phyloP scores from a whole-genome alignment of 2,797 vertebrate species.

The Chelonia mydas region DNA sequence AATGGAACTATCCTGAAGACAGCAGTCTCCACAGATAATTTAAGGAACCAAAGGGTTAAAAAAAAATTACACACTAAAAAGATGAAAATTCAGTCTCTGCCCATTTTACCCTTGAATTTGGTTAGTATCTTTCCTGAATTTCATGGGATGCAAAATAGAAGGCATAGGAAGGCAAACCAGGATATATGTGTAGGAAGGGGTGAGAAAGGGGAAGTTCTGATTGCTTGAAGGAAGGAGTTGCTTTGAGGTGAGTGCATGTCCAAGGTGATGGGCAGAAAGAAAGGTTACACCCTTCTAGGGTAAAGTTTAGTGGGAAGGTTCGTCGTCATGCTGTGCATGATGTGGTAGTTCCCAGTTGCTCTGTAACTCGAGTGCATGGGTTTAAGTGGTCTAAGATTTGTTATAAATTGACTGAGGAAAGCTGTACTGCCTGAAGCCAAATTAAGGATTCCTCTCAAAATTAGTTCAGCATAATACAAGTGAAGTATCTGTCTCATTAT shows the following conservation, averaged over 20 bases:
- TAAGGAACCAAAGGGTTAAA: neutral
- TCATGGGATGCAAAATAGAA: neutral
- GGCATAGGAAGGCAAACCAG: neutral
- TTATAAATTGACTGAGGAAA: neutral
- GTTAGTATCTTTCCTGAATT: neutral
- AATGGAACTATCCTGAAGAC: neutral
- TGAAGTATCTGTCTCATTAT: neutral
- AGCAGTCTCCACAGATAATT: neutral
- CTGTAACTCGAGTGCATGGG: neutral
- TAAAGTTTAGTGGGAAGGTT: neutral
- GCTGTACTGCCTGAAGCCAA: neutral
- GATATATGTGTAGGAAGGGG: neutral
- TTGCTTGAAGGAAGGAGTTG: neutral
- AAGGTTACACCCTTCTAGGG: neutral
- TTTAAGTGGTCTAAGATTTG: slow-evolving; percentile 13
- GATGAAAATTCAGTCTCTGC: neutral
- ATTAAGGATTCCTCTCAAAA: neutral
- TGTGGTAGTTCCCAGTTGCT: slow-evolving; percentile 19
- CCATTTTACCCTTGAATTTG: neutral
- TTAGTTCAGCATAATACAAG: neutral
- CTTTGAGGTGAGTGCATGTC: neutral
- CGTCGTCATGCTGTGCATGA: neutral
- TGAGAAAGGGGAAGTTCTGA: neutral
- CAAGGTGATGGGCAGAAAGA: neutral
- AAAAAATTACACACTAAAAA: rapidly evolving